Conservation (phyloP, 2,888 invertebrate genomes). For the Erebia palarica region DNA sequence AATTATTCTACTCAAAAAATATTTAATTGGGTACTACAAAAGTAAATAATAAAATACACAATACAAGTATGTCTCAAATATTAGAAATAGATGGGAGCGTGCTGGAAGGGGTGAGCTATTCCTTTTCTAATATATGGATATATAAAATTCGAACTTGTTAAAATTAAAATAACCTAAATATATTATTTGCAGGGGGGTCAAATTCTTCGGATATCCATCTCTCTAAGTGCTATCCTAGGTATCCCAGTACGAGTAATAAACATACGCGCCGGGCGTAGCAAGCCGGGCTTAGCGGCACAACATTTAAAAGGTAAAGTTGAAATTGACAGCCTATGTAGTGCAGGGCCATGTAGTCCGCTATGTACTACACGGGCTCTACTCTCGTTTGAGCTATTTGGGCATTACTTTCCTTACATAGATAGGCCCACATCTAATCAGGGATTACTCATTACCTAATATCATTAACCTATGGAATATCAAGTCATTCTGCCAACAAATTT, state of each 20-base stretch:
- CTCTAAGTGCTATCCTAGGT: conserved; percentile 88
- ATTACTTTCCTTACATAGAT: too few species aligned
- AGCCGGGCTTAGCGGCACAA: conserved; percentile 92
- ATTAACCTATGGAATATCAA: too few species aligned
- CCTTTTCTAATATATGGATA: too few species aligned
- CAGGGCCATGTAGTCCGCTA: too few species aligned
- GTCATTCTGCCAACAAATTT: too few species aligned
- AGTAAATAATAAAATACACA: not conserved
- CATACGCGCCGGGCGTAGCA: conserved; percentile 90
- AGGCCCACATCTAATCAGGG: too few species aligned
- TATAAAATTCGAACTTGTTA: too few species aligned
- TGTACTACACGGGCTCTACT: too few species aligned
- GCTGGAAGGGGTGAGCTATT: conserved; percentile 87
- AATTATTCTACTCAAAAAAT: not conserved
- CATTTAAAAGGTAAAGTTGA: conserved; percentile 87
- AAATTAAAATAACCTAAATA: not conserved
- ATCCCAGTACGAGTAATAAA: conserved; percentile 89
- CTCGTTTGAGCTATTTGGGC: too few species aligned
- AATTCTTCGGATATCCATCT: conserved; percentile 90
- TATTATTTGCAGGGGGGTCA: conserved; percentile 90
- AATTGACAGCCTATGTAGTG: too few species aligned
- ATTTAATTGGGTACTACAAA: too few species aligned
- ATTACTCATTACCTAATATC: too few species aligned
- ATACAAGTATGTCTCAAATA: conserved; percentile 51
- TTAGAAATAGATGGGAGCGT: conserved; percentile 89